Percentiles rank a stretch among this genome's conserved stretches.
Conservation (phyloP, 92 coral and sea anemone species). For the Anthopleura xanthogrammica region DNA sequence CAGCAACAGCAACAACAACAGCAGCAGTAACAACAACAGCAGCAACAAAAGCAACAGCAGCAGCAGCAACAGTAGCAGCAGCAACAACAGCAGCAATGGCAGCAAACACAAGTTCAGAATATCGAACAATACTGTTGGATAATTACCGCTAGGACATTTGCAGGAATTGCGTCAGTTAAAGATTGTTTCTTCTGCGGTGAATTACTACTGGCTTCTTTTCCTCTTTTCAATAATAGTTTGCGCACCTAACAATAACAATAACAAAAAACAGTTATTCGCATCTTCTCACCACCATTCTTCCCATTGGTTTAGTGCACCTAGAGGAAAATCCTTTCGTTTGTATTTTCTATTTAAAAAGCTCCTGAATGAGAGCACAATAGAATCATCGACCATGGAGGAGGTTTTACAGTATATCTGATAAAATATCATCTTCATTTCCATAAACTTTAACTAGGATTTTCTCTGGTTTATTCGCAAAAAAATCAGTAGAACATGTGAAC, state of each 20-base stretch:
- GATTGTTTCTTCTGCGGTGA: constrained; percentile 70
- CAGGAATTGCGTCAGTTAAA: constrained; percentile 58
- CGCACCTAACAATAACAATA: constrained; percentile 51
- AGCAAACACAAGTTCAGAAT: not conserved
- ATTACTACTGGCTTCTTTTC: constrained; percentile 45
- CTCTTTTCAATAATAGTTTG: constrained; percentile 63
- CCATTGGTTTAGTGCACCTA: not conserved
- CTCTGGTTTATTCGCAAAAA: no score
- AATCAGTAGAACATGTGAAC: no score
- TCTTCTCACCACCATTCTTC: no score
- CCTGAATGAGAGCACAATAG: not conserved
- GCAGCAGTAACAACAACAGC: not conserved
- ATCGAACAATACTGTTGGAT: not conserved
- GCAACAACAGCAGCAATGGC: not conserved
- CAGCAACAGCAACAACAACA: not conserved
- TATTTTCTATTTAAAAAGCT: no score
- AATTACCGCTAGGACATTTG: constrained; percentile 69
- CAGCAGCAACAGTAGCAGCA: not conserved
- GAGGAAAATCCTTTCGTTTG: no score
- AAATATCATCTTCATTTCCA: no score
- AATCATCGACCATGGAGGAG: no score
- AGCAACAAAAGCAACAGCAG: not conserved
- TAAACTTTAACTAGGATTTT: no score
- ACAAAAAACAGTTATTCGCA: no score
- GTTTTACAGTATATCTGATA: no score